phyloP scores from a whole-genome alignment of 2,888 invertebrate genomes.

The Eupeodes latifasciatus region DNA sequence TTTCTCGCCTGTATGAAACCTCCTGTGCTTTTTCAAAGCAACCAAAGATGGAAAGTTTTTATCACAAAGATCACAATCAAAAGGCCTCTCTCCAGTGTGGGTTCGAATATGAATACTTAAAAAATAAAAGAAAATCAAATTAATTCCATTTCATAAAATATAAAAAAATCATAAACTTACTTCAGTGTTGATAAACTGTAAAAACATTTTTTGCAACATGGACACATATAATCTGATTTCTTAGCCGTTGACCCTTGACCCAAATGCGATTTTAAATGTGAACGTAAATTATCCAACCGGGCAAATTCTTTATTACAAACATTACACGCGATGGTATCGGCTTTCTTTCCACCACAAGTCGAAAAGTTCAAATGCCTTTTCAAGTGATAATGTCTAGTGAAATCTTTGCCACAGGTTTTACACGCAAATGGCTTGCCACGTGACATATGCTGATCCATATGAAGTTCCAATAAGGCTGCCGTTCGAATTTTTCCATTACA shows the following conservation, averaged over 20 bases:
- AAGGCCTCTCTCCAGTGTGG: conserved; percentile 88
- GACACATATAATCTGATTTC: conserved; percentile 86
- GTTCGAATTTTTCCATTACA: conserved; percentile 89
- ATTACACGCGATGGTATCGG: conserved; percentile 82
- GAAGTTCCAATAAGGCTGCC: conserved; percentile 87
- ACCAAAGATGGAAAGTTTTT: conserved; percentile 89
- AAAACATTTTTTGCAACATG: conserved; percentile 88
- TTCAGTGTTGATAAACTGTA: conserved; percentile 86
- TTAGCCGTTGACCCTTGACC: conserved; percentile 85
- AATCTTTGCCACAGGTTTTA: conserved; percentile 88
- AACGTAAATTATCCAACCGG: conserved; percentile 89
- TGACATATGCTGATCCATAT: conserved; percentile 88
- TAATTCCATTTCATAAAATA: neutral
- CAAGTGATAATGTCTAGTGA: conserved; percentile 91
- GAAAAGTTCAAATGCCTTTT: conserved; percentile 84
- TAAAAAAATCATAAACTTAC: conserved; percentile 77
- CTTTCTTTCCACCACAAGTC: conserved; percentile 81
- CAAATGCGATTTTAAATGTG: conserved; percentile 89
- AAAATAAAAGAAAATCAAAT: conserved; percentile 7
- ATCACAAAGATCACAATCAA: conserved; percentile 90
- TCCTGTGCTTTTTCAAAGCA: conserved; percentile 90
- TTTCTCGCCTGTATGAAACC: conserved; percentile 87
- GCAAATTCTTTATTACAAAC: conserved; percentile 83
- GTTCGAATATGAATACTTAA: conserved; percentile 87
- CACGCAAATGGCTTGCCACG: conserved; percentile 87